Base-by-base conservation (phyloP, 2,113 vertebrate genomes). In the Spea multiplicata region DNA sequence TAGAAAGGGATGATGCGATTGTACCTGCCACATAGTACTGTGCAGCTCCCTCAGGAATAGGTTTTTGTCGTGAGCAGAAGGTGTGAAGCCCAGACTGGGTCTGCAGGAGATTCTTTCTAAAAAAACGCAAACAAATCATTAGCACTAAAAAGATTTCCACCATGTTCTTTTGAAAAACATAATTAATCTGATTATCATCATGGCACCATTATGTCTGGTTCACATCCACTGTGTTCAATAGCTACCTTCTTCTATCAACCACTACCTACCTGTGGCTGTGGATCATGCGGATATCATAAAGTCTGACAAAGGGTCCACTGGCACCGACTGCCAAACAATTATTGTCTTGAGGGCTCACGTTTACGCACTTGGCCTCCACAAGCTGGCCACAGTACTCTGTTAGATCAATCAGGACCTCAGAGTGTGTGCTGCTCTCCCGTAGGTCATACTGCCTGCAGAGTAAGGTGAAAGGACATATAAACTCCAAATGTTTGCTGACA, bases 281-380 rank as follows among this genome's bases (percentile, higher is more conserved):
- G 89, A 99, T 99, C 97, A 99, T 99, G 78, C 97, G 93, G 65
- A 99, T 97, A 88, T 99, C 97, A 2, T 99, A 99, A 64, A 99
- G 96, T 13, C 97, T 93, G 69, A 99, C 96, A 0, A 98, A 99
- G 44, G 97, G 97, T 44, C 96, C 97, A 0, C 94, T 99, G 66
- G 97, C 96, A 46, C 97, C 97, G 5, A 99, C 97, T 0, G 97
- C 97, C 82, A 99, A 83, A 83, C 96, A 97, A 84, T 98, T 99
- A 90, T 99, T 99, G 84, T 99, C 96, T 5, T 95, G 93, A 48
- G 97, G 97, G 83, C 99, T 99, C 73, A 99, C 92, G 0, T 96
- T 98, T 67, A 99, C 88, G 87, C 97, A 99, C 80, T 99, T 99
- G 84, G 97, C 97, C 84, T 99, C 97, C 47, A 98, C 96, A 82